Base-by-base conservation (phyloP, 2,113 vertebrate species). In the Pipa parva region DNA sequence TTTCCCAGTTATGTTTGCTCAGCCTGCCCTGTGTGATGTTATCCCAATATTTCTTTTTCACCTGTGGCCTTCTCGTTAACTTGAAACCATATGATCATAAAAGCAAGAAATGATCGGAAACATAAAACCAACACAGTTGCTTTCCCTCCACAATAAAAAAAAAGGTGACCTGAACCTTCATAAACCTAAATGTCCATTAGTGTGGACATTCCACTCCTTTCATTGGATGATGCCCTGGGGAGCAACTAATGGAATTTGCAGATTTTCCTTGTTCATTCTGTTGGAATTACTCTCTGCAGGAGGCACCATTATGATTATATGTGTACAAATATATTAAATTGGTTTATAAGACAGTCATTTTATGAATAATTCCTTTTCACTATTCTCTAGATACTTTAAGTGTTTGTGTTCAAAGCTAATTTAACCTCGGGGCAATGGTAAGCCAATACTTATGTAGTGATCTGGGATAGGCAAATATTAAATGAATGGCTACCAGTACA, bases 21-120 rank as follows among this genome's bases (percentile, higher is more conserved):
- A 6, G 25, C 7, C 45, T 18, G 26, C 17, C 6, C 27, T 50
- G 21, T 49, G 29, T 49, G 26, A 50, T 67, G 36, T 22, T 36
- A 24, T 36, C 59, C 59, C 31, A 24, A 22, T 59, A 25, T 59
- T 13, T 59, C 12, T 33, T 21, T 52, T 57, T 20, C 63, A 56
- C 20, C 42, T 39, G 9, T 58, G 63, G 22, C 28, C 28, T 18
- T 33, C 42, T 33, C 63, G 59, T 67, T 59, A 59, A 67, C 54
- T 67, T 48, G 45, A 57, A 36, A 55, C 26, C 45, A 50, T 6
- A 27, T 24, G 42, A 67, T 59, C 29, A 67, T 59, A 59, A 67
- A 36, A 66, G 26, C 1, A 58, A 36, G 42, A 37, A 49, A 39
- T 59, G 9, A 67, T 59, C 50, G 42, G 55, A 49, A 50, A 50